Evolutionary conservation across 2,797 vertebrate genomes (phyloP).

Genomic region (Brachyalestes nurse): DNA sequence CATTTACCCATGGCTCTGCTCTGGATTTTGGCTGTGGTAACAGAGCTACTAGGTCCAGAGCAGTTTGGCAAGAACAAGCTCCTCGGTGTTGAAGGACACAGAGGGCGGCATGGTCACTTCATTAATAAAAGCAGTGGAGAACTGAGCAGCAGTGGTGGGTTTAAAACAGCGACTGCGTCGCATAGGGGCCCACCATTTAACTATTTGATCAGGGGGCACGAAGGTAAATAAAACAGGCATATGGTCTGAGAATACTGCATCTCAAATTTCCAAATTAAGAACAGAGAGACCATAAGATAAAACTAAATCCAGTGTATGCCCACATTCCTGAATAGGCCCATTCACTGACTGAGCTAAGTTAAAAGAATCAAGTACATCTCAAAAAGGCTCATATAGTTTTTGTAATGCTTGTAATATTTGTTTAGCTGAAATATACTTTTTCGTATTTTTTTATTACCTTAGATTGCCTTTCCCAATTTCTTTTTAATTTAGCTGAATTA

Average conservation of each 20-base stretch:
- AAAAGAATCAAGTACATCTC: slow-evolving; percentile 24
- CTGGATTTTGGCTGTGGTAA: too few species aligned
- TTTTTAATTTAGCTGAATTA: too few species aligned
- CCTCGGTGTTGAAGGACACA: background rate
- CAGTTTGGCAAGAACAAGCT: too few species aligned
- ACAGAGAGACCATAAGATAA: slow-evolving; percentile 7
- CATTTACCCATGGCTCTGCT: too few species aligned
- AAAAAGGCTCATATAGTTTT: too few species aligned
- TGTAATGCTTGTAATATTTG: too few species aligned
- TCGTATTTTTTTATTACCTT: too few species aligned
- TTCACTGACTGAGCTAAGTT: background rate
- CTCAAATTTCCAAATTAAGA: background rate
- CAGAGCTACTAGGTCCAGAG: background rate
- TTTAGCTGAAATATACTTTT: too few species aligned
- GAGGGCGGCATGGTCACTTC: background rate
- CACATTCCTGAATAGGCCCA: background rate
- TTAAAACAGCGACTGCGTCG: background rate
- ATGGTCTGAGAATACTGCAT: slow-evolving; percentile 7
- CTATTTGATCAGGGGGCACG: background rate
- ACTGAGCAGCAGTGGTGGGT: slow-evolving; percentile 8
- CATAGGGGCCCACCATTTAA: background rate
- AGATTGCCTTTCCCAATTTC: too few species aligned
- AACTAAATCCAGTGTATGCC: slow-evolving; percentile 6
- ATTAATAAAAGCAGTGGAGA: slow-evolving; percentile 3
- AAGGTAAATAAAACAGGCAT: slow-evolving; percentile 3